Percentiles rank a stretch among this genome's conserved stretches.
These are phyloP conservation scores for Esperia sulphurella DNA, from an alignment of 2,888 invertebrate genomes.

Conservation along the genomic window DNA sequence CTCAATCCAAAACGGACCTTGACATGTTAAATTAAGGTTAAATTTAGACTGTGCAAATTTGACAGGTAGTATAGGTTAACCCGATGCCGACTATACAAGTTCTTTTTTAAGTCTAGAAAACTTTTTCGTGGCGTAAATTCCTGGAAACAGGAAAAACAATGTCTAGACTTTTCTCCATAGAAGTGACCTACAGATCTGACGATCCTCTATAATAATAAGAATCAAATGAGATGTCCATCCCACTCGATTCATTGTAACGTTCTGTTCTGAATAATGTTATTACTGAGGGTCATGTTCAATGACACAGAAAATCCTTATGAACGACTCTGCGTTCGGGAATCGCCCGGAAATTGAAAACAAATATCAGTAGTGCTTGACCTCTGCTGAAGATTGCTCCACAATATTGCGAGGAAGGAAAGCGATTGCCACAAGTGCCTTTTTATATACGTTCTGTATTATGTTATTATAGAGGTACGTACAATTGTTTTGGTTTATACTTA, in stretches of 20 bases:
- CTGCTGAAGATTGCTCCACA: conserved; percentile 9
- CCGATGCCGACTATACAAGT: too few relatives aligned
- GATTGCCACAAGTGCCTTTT: not conserved
- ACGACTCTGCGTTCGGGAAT: conserved; percentile 32
- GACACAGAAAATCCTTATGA: conserved; percentile 54
- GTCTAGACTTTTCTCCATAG: not conserved
- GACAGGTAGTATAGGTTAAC: too few relatives aligned
- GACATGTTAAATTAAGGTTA: too few relatives aligned
- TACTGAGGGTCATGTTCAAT: conserved; percentile 48
- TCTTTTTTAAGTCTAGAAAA: not conserved
- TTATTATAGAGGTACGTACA: not conserved
- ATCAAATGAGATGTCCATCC: conserved; percentile 1
- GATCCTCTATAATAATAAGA: conserved; percentile 4
- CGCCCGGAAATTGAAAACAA: conserved; percentile 41
- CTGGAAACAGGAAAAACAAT: not conserved
- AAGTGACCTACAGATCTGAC: not conserved
- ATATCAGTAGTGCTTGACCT: conserved; percentile 34
- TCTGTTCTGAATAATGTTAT: conserved; percentile 50
- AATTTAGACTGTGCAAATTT: too few relatives aligned
- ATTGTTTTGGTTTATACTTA: not conserved
- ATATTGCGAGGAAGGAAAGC: conserved; percentile 2
- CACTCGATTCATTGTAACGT: conserved; percentile 18
- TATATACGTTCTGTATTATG: not conserved
- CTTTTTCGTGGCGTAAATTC: not conserved
- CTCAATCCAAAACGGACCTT: too few relatives aligned